Base-by-base conservation (phyloP, 2,797 vertebrate species). In the Prunella strophiata region DNA sequence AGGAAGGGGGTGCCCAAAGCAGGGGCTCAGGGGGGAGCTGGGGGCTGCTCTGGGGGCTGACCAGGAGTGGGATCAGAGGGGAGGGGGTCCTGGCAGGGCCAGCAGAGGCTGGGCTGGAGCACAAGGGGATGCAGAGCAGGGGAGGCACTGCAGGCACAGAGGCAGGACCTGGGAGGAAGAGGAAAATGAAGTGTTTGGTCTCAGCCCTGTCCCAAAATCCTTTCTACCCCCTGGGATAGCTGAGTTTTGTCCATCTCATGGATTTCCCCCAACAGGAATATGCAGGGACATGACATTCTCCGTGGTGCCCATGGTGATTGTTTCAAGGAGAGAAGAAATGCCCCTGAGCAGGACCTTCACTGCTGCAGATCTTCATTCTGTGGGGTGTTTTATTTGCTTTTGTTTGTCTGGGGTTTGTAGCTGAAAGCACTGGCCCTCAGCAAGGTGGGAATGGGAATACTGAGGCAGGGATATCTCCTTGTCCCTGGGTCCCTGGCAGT, bases 231-330 rank as follows among this genome's bases (percentile, higher is more conserved):
- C 18, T 34, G 34, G 7, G 48, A 10, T 23, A 5, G 7, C 30
- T 40, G n/a, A 7, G 26, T 30, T 25, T 12, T 8, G 10, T 12
- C 47, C 4, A 1, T 26, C 38, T 67, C 5, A 0, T 16, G 52
- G 47, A 16, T 66, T 66, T 71, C 20, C 34, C 85, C 70, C 30
- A 7, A 5, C 10, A 29, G 75, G 21, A 27, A 16, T 0, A 0
- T 8, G 7, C 7, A 40, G 59, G 50, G 43, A 22, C 13, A 1
- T 20, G 22, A 2, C 6, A 27, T 27, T 80, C 43, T 63, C 42
- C 5, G 0, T 16, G 48, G 17, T 10, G 27, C 12, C 34, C 11
- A 0, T 5, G 27, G 48, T 5, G 43, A 32, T 48, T 16, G 9
- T 50, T 73, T 25, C 58, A 14, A 27, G 48, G 48, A 43, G 34